Evolutionary conservation across 1,140 invertebrate species (phyloP).

Genomic region (Drosophila aff.): DNA sequence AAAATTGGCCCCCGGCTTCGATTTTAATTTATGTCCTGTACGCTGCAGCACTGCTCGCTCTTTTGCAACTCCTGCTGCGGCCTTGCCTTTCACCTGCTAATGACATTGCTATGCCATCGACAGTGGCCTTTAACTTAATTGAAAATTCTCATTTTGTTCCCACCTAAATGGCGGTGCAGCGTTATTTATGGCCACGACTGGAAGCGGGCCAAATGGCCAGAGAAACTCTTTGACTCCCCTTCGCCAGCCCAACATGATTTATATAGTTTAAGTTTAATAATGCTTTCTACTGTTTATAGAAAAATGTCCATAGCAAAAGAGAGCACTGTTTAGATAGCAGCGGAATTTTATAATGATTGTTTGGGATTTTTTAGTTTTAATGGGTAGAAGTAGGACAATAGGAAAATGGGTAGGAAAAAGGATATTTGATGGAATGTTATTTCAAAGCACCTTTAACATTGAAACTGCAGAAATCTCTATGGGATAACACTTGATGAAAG

Average conservation of each 20-base stretch:
- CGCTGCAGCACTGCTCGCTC: not conserved
- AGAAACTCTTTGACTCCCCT: too few relatives aligned
- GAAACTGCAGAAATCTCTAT: not conserved
- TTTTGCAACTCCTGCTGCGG: constrained; percentile 3
- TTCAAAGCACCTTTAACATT: not conserved
- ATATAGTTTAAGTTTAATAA: constrained; percentile 43
- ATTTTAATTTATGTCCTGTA: constrained; percentile 74
- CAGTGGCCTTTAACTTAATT: constrained; percentile 76
- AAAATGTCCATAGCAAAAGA: not conserved
- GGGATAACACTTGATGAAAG: not conserved
- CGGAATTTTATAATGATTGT: not conserved
- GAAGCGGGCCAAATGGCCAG: constrained; percentile 28
- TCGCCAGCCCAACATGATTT: constrained; percentile 28
- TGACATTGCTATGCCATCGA: constrained; percentile 70
- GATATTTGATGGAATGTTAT: not conserved
- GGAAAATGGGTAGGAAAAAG: not conserved
- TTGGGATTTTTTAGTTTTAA: not conserved
- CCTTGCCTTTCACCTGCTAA: constrained; percentile 55
- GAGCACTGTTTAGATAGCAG: not conserved
- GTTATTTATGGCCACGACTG: constrained; percentile 65
- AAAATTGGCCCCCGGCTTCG: constrained; percentile 59
- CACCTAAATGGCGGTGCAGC: constrained; percentile 64
- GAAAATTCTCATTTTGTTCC: constrained; percentile 77
- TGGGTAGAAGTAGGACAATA: not conserved
- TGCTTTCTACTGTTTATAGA: constrained; percentile 16